Evolutionary conservation across 2,888 invertebrate genomes (phyloP).

Genomic region (Mechanitis mazaeus): DNA sequence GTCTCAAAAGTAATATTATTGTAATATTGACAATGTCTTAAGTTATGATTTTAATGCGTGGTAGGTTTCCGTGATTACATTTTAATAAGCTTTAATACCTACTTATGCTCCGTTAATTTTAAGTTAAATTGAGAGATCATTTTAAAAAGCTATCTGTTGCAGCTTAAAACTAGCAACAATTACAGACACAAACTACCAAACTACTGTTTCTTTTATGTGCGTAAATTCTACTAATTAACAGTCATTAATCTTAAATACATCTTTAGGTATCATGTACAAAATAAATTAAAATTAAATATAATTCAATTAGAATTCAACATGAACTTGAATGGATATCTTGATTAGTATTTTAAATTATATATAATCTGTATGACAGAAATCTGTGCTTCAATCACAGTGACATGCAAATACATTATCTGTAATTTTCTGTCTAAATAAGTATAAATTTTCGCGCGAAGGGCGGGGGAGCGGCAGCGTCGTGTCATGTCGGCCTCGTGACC

Average conservation of each 20-base stretch:
- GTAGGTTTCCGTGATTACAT: neutral
- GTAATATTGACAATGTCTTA: too few relatives aligned
- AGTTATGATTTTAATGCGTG: too few relatives aligned
- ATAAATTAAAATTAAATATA: neutral
- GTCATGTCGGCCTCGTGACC: neutral
- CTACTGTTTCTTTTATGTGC: neutral
- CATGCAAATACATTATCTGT: neutral
- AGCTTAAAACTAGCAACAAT: neutral
- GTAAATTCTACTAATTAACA: neutral
- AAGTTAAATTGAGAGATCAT: neutral
- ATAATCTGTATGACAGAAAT: too few relatives aligned
- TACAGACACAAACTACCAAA: neutral
- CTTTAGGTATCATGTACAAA: neutral
- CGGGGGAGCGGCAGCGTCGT: neutral
- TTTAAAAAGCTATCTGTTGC: neutral
- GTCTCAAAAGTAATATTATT: too few relatives aligned
- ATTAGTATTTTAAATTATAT: too few relatives aligned
- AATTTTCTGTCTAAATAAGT: constrained; percentile 4
- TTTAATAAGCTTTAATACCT: neutral
- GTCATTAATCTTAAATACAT: neutral
- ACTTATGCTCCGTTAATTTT: constrained; percentile 6
- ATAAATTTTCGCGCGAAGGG: constrained; percentile 6
- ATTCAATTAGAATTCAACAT: neutral
- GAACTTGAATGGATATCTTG: neutral
- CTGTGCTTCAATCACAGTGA: neutral